Evolutionary conservation across 2,797 vertebrate genomes (phyloP).

Genomic region (Chloroceryle inda): DNA sequence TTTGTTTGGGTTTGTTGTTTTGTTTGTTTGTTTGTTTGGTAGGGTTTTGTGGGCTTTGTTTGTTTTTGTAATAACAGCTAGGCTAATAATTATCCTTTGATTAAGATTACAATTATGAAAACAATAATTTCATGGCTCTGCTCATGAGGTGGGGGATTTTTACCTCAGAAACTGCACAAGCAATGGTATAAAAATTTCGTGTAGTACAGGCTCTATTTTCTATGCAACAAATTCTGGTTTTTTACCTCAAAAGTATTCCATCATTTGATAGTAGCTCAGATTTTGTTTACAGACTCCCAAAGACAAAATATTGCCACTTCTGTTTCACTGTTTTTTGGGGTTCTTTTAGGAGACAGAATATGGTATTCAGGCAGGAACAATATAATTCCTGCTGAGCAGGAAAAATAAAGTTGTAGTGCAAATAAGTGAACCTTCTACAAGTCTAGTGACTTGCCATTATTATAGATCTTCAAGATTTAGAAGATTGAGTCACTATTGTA

Average conservation of each 20-base stretch:
- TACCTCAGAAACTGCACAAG: neutral
- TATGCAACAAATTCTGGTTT: neutral
- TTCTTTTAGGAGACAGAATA: neutral
- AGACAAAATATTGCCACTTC: neutral
- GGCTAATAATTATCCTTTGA: neutral
- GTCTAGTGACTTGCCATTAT: neutral
- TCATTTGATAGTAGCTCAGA: neutral
- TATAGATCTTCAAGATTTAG: neutral
- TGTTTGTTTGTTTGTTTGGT: no score
- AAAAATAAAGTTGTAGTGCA: neutral
- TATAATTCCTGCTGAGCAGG: neutral
- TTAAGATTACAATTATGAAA: neutral
- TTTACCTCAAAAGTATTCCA: neutral
- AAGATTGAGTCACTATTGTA: accelerated
- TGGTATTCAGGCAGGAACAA: neutral
- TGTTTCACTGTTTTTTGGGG: neutral
- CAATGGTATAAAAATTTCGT: neutral
- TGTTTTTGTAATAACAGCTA: neutral
- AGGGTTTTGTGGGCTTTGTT: no score
- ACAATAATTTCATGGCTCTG: neutral
- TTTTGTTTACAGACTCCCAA: neutral
- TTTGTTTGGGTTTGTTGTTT: no score
- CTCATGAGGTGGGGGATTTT: neutral
- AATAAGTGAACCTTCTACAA: neutral
- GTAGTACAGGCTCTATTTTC: neutral